Percentiles rank a stretch among this genome's conserved stretches.
phyloP scores from a whole-genome alignment of 2,113 vertebrate species.

The Platichthys stellatus region DNA sequence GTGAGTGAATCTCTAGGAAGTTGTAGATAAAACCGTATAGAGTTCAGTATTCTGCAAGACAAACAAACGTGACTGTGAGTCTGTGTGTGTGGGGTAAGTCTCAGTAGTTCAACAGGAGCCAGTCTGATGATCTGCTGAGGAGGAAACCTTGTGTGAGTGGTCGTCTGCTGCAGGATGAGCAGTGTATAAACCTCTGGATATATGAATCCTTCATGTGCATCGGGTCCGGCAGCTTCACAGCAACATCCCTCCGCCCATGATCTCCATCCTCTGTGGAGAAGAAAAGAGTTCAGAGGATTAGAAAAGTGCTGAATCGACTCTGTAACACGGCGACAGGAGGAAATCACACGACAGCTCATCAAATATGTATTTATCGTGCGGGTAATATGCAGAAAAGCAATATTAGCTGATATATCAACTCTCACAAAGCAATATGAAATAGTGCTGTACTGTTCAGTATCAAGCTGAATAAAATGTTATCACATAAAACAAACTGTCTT shows the following conservation, averaged over 20 bases:
- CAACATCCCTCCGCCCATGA: constrained; percentile 94
- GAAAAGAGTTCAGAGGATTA: no score
- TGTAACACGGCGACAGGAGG: no score
- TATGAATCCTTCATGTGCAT: constrained; percentile 7
- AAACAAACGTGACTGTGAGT: not conserved
- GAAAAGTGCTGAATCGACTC: no score
- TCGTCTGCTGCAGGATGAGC: constrained; percentile 9
- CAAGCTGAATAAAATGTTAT: no score
- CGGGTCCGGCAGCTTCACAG: constrained; percentile 74
- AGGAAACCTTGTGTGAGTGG: not conserved
- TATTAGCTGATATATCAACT: no score
- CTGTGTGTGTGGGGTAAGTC: not conserved
- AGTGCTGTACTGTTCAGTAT: no score
- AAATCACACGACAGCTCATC: no score
- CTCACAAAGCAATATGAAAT: no score
- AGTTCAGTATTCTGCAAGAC: not conserved
- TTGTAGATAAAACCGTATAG: constrained; percentile 2
- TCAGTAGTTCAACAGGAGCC: not conserved
- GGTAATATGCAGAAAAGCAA: no score
- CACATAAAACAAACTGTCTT: no score
- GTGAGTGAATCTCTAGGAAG: not conserved
- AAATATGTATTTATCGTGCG: no score
- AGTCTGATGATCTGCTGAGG: not conserved
- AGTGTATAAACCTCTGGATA: constrained; percentile 30
- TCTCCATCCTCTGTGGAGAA: constrained; percentile 89